phyloP scores from a whole-genome alignment of 1,140 invertebrate species.

The Leucophenga varia region DNA sequence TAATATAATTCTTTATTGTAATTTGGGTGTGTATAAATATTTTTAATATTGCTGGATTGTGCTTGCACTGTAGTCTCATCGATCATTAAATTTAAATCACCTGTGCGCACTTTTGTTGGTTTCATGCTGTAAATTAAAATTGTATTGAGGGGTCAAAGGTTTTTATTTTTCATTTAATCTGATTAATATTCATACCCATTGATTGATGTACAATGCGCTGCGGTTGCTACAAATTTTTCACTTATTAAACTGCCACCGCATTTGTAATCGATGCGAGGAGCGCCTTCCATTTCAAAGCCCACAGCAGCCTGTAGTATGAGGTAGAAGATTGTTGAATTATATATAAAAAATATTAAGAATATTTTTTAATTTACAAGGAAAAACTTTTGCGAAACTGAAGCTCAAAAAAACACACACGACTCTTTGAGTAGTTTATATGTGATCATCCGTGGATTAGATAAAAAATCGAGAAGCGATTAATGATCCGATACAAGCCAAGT shows the following conservation, averaged over 20 bases:
- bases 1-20: slow-evolving; percentile 34
- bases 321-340: too few relatives aligned
- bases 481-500: too few relatives aligned
- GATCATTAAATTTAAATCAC: slow-evolving; percentile 35
- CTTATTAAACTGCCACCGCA: slow-evolving; percentile 57
- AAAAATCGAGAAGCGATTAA: too few relatives aligned
- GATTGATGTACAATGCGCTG: slow-evolving; percentile 43
- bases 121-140: slow-evolving; percentile 21
- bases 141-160: not conserved
- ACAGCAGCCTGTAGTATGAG: slow-evolving; percentile 40
- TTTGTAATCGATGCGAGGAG: slow-evolving; percentile 43
- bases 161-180: too few relatives aligned
- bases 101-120: slow-evolving; percentile 41
- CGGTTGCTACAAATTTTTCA: slow-evolving; percentile 38
- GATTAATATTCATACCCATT: slow-evolving; percentile 39
- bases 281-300: slow-evolving; percentile 28
- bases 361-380: too few relatives aligned
- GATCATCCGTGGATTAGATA: too few relatives aligned
- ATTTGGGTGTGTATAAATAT: slow-evolving; percentile 29
- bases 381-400: too few relatives aligned
- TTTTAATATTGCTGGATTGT: slow-evolving; percentile 26
- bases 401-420: too few relatives aligned
- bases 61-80: slow-evolving; percentile 23
- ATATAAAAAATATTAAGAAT: too few relatives aligned
- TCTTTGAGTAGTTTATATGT: too few relatives aligned